Conservation (phyloP, 2,888 invertebrate species). For the Dendrolimus houi region DNA sequence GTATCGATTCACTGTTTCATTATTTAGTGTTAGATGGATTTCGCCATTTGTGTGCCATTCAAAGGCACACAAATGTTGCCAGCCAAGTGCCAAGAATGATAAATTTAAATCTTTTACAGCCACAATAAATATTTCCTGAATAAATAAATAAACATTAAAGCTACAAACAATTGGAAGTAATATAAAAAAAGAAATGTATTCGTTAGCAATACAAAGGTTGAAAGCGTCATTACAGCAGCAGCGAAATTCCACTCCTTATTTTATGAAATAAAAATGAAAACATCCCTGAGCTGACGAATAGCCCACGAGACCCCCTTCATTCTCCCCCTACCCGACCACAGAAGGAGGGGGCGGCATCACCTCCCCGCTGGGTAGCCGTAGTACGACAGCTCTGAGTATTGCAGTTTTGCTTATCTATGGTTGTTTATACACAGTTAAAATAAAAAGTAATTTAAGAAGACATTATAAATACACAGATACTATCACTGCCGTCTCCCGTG, state of each 20-base stretch:
- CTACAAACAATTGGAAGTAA: background rate
- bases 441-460: too few species aligned
- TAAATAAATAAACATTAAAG: too few species aligned
- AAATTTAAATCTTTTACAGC: too few species aligned
- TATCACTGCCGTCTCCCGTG: too few species aligned
- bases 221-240: conserved; percentile 40
- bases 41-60: too few species aligned
- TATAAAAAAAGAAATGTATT: background rate
- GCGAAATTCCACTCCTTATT: conserved; percentile 59
- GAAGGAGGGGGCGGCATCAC: background rate
- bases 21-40: too few species aligned
- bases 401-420: background rate
- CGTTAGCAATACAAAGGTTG: background rate
- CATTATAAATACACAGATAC: too few species aligned
- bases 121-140: too few species aligned
- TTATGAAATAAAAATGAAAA: conserved; percentile 75
- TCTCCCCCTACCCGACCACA: background rate
- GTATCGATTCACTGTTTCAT: too few species aligned
- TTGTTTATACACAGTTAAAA: too few species aligned
- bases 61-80: too few species aligned
- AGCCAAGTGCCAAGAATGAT: too few species aligned
- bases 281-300: conserved; percentile 63
- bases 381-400: background rate
- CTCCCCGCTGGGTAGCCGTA: background rate
- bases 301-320: background rate